Evolutionary conservation across 2,888 invertebrate genomes (phyloP).

Genomic region (Drosophila pullipes): DNA sequence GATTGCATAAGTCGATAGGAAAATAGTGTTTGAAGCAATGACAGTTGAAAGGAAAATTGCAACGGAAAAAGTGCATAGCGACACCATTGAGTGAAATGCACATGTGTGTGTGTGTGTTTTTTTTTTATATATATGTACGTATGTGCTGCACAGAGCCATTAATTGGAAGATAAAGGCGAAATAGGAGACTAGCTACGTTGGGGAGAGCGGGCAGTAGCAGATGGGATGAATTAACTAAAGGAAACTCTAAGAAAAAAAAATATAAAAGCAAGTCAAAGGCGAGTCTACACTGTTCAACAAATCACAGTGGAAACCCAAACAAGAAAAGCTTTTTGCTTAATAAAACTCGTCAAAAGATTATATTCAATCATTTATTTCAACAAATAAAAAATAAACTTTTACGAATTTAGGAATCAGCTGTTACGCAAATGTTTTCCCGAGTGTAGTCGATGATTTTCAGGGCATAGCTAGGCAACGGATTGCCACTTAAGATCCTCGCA

Average conservation of each 20-base stretch:
- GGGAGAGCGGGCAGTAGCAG: neutral
- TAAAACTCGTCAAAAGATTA: too few relatives aligned
- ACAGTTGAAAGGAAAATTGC: conserved; percentile 44
- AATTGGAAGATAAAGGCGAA: conserved; percentile 68
- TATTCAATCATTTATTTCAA: too few relatives aligned
- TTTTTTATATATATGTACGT: neutral
- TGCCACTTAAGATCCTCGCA: conserved; percentile 71
- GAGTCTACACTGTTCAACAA: neutral
- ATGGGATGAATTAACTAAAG: neutral
- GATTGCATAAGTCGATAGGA: conserved; percentile 12
- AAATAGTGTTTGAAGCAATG: conserved; percentile 9
- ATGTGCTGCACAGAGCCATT: conserved; percentile 48
- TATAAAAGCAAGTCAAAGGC: conserved; percentile 59
- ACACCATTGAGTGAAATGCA: conserved; percentile 11
- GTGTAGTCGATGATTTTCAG: conserved; percentile 47
- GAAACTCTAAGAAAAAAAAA: conserved; percentile 2
- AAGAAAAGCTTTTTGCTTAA: too few relatives aligned
- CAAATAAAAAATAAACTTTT: too few relatives aligned
- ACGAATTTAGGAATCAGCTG: too few relatives aligned
- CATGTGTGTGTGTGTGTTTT: neutral
- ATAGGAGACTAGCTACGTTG: conserved; percentile 10
- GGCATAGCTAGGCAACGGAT: conserved; percentile 69
- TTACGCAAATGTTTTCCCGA: neutral
- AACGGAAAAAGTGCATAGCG: conserved; percentile 23
- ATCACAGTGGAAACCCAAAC: too few relatives aligned